Conservation (phyloP, 1,140 invertebrate species). For the Drosophila quadrilineata region DNA sequence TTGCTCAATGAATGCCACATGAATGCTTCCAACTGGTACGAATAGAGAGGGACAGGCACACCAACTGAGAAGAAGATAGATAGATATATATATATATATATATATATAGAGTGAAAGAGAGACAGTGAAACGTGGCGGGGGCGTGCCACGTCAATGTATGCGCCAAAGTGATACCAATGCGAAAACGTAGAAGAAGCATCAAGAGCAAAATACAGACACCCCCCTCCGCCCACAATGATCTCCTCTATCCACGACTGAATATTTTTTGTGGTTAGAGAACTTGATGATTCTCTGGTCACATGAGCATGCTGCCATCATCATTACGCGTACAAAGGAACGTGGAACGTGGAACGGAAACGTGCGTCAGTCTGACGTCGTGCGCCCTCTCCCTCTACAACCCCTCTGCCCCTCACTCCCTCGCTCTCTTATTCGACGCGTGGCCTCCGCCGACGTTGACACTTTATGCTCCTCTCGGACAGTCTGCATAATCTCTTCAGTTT, state of each 20-base stretch:
- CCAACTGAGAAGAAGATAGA: neutral
- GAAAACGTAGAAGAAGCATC: neutral
- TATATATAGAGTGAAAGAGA: no score
- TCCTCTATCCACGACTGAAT: no score
- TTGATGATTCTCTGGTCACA: constrained; percentile 55
- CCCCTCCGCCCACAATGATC: neutral
- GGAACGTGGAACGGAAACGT: constrained; percentile 45
- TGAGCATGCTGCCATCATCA: constrained; percentile 56
- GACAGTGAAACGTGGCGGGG: neutral
- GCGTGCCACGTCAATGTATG: constrained; percentile 2
- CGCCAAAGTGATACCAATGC: no score
- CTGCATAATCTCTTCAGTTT: constrained; percentile 22
- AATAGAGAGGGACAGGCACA: no score
- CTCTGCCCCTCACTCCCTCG: neutral
- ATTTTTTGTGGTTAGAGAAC: constrained; percentile 17
- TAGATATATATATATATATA: no score
- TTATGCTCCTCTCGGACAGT: neutral
- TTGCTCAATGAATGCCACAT: constrained; percentile 57
- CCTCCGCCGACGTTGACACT: constrained; percentile 20
- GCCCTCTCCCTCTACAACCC: neutral
- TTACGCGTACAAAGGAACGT: constrained; percentile 21
- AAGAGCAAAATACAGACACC: neutral
- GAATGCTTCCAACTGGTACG: constrained; percentile 11
- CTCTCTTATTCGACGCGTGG: constrained; percentile 19
- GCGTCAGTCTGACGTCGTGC: constrained; percentile 47